Evolutionary conservation across 2,888 invertebrate species (phyloP), one percentile per base, ranked within the genome.

Genomic region (Plebejus anna): DNA sequence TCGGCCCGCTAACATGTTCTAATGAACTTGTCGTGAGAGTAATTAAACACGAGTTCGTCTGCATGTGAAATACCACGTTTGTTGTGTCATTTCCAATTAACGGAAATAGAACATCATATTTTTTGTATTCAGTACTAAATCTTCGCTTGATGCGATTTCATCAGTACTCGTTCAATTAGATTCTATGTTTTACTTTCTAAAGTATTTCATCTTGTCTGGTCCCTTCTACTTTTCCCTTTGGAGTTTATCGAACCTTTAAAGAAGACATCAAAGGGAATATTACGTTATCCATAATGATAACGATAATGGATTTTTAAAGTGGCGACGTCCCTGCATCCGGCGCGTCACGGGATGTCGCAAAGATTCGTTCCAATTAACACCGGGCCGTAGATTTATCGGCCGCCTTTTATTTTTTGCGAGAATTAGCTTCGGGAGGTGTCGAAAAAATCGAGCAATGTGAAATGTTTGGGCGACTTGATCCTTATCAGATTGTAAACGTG

Each of bases 291-390:
- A 51, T 32, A 51, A 73, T 73, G 73, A 73, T 73, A 73, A 73
- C 51, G 55, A 51, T 73, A 51, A 73, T 72, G 72, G 72, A 72
- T 42, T 47, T 72, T 72, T 72, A 72, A 72, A 47, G 22, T 47
- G 47, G 28, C 73, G 66, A 66, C 66, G 66, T 66, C 79, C 81
- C 80, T 82, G 82, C 78, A 76, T 51, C 70, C 75, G 70, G 47
- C 71, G 72, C 61, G 75, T 75, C 61, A 55, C 73, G 61, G 66
- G 81, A 84, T 83, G 84, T 83, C 85, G 82, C 82, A 85, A 84
- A 88, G 88, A 90, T 90, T 90, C 90, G 88, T 89, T 87, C 92
- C 91, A 93, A 93, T 93, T 93, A 92, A 92, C 93, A 92, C 91
- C 86, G 86, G 82, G 80, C 82, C 82, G 85, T 83, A 91, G 89